Percentiles rank a stretch among this genome's conserved stretches.
These are phyloP conservation scores for Hoplias malabaricus DNA, from an alignment of 2,113 vertebrate species.

Conservation along the genomic window DNA sequence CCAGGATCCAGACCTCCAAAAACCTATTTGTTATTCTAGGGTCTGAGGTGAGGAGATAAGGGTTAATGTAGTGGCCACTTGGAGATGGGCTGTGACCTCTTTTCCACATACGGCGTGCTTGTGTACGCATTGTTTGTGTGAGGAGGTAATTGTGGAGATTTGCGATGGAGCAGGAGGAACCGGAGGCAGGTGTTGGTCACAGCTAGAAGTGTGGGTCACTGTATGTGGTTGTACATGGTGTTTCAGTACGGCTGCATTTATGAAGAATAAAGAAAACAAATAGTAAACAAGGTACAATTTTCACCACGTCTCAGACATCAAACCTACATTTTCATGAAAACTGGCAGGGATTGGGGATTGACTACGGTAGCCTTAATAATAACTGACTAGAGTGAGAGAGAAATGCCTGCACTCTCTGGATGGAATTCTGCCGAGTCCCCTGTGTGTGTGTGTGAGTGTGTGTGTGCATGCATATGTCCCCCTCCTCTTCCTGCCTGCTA, in stretches of 20 bases:
- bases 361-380: no score
- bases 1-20: constrained; percentile 51
- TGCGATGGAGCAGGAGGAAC: constrained; percentile 18
- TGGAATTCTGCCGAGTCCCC: constrained; percentile 70
- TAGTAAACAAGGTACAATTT: neutral
- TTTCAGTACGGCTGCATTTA: neutral
- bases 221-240: no score
- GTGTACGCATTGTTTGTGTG: neutral
- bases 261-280: no score
- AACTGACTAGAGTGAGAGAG: constrained; percentile 30
- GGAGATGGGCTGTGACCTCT: constrained; percentile 46
- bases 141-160: constrained; percentile 34
- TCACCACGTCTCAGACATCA: neutral
- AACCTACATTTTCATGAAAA: no score
- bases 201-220: neutral
- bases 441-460: no score
- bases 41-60: constrained; percentile 58
- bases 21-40: constrained; percentile 53
- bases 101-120: neutral
- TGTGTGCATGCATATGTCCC: no score
- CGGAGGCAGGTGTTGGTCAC: constrained; percentile 4
- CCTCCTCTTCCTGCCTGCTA: constrained; percentile 73
- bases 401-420: constrained; percentile 58
- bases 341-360: no score
- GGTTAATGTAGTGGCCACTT: constrained; percentile 35